Evolutionary conservation across 2,113 vertebrate species (phyloP).

Genomic region (Oreochromis aureus): DNA sequence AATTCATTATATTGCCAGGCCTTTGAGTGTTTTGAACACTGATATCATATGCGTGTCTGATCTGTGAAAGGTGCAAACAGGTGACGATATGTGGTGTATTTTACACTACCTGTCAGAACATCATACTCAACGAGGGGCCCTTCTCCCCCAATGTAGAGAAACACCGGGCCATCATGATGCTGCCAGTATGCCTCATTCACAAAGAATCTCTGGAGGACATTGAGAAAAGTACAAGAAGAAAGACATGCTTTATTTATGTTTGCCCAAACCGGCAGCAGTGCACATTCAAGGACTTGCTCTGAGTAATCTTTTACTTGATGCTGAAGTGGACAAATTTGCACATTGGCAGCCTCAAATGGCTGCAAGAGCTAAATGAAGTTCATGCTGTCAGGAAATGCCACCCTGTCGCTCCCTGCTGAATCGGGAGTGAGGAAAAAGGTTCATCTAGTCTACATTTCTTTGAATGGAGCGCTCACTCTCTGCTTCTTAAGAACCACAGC

Average conservation of each 20-base stretch:
- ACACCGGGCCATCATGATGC: conserved; percentile 69
- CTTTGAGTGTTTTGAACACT: background rate
- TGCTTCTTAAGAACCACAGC: background rate
- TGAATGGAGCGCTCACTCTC: background rate
- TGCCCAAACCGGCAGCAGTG: background rate
- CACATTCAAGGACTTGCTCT: background rate
- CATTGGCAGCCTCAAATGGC: background rate
- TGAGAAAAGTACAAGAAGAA: background rate
- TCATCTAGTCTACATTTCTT: background rate
- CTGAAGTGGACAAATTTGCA: background rate
- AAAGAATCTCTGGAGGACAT: conserved; percentile 72
- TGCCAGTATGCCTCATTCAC: conserved; percentile 74
- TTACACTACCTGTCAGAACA: conserved; percentile 69
- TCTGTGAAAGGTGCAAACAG: background rate
- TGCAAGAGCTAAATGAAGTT: background rate
- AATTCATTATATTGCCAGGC: background rate
- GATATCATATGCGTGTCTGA: accelerated
- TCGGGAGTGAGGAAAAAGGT: background rate
- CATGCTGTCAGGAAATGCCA: background rate
- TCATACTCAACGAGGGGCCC: conserved; percentile 60
- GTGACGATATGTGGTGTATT: background rate
- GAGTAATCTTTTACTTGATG: background rate
- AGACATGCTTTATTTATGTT: background rate
- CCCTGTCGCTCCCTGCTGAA: background rate
- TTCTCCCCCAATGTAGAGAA: conserved; percentile 82